Percentiles rank a stretch among this genome's conserved stretches.
phyloP scores from a whole-genome alignment of 1,140 invertebrate genomes.

The Leptonema lineaticorne region DNA sequence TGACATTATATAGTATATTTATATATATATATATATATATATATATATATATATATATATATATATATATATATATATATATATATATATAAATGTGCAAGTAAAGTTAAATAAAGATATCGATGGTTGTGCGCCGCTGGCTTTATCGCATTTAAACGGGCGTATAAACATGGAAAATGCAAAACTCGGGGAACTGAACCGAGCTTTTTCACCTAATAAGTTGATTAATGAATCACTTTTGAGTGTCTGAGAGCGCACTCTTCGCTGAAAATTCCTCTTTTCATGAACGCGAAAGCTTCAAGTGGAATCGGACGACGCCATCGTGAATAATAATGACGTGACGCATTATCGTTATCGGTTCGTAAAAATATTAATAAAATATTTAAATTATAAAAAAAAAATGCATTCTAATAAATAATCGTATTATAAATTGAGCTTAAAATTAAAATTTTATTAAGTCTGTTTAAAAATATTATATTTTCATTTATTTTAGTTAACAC shows the following conservation, averaged over 20 bases:
- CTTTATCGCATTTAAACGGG: slow-evolving; percentile 36
- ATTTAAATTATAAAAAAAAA: not conserved
- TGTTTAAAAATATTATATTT: too few relatives aligned
- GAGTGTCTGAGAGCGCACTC: slow-evolving; percentile 12
- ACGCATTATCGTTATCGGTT: not conserved
- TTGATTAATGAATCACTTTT: slow-evolving; percentile 41
- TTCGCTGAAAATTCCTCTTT: not conserved
- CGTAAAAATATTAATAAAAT: not conserved
- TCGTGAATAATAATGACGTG: too few relatives aligned
- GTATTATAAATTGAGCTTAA: too few relatives aligned
- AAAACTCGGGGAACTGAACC: slow-evolving; percentile 35
- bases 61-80: too few relatives aligned
- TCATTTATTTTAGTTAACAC: too few relatives aligned
- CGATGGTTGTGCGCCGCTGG: slow-evolving; percentile 22
- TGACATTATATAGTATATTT: too few relatives aligned
- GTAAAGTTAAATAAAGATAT: not conserved
- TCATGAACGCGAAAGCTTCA: not conserved
- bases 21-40: too few relatives aligned
- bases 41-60: too few relatives aligned
- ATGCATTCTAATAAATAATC: too few relatives aligned
- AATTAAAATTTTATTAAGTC: too few relatives aligned
- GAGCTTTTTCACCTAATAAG: slow-evolving; percentile 37
- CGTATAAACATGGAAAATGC: slow-evolving; percentile 40
- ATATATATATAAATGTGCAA: too few relatives aligned
- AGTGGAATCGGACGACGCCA: too few relatives aligned